Conservation (phyloP, 2,888 invertebrate species). For the Orchestes rusci region DNA sequence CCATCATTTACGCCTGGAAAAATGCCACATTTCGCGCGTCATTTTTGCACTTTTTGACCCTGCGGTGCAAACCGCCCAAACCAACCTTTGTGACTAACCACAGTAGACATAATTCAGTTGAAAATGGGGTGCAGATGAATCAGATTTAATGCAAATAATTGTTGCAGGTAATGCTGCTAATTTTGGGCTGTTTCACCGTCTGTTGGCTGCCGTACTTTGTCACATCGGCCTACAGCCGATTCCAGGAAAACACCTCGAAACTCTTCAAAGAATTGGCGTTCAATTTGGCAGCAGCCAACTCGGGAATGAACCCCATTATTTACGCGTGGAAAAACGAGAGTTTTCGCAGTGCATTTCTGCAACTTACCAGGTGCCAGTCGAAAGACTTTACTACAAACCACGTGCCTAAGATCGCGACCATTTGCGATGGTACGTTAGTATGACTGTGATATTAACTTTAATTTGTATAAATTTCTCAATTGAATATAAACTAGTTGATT, state of each 20-base stretch:
- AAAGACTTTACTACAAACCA: constrained; percentile 52
- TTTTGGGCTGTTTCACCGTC: constrained; percentile 71
- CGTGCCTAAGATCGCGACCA: no score
- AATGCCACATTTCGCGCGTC: constrained; percentile 69
- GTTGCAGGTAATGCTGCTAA: constrained; percentile 66
- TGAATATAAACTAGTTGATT: no score
- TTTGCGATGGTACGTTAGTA: no score
- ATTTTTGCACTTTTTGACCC: constrained; percentile 58
- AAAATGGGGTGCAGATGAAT: no score
- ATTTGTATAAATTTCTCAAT: no score
- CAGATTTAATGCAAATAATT: no score
- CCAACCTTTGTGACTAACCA: constrained; percentile 46
- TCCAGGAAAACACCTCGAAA: constrained; percentile 29
- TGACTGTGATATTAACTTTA: no score
- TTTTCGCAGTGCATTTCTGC: constrained; percentile 65
- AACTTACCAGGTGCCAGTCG: constrained; percentile 58
- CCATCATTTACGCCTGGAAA: constrained; percentile 80
- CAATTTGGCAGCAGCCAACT: constrained; percentile 69
- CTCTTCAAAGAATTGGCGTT: no score
- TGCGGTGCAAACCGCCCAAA: constrained; percentile 59
- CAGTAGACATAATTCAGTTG: background rate
- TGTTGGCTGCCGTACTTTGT: constrained; percentile 78
- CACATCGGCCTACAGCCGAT: constrained; percentile 43
- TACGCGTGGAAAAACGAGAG: constrained; percentile 81
- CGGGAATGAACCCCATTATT: constrained; percentile 73